phyloP scores from a whole-genome alignment of 2,797 vertebrate genomes.

The Bufotes viridis region DNA sequence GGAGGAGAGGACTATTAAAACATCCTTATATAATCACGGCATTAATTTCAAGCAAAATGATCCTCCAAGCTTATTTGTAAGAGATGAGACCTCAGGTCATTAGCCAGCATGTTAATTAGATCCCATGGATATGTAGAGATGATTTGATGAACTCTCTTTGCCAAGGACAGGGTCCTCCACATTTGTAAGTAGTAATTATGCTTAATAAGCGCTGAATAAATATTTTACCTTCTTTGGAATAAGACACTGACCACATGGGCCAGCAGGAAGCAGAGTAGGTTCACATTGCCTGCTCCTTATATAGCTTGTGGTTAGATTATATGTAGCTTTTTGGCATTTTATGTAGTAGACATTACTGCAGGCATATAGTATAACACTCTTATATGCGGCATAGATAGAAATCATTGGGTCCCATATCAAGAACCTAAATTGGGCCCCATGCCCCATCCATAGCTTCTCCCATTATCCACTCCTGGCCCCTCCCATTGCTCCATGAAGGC shows the following conservation, averaged over 20 bases:
- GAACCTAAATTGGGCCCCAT: too few species aligned
- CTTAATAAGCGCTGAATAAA: slow-evolving; percentile 59
- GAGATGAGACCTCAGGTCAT: slow-evolving; percentile 60
- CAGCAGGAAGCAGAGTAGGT: slow-evolving; percentile 1
- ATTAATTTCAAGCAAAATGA: slow-evolving; percentile 59
- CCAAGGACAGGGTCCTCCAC: slow-evolving; percentile 56
- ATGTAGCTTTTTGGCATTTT: slow-evolving; percentile 8
- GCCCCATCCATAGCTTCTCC: too few species aligned
- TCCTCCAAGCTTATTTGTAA: slow-evolving; percentile 62
- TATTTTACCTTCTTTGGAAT: slow-evolving; percentile 61
- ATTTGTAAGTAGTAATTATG: slow-evolving; percentile 61
- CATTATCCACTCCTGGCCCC: too few species aligned
- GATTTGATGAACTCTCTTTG: slow-evolving; percentile 59
- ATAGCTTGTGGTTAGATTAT: background rate
- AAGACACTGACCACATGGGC: slow-evolving; percentile 56
- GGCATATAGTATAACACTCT: too few species aligned
- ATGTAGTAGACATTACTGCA: background rate
- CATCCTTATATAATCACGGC: slow-evolving; percentile 55
- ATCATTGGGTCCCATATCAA: too few species aligned
- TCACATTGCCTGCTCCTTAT: slow-evolving; percentile 23
- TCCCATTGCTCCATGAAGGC: too few species aligned
- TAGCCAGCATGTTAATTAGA: slow-evolving; percentile 62
- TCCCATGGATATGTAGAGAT: slow-evolving; percentile 60
- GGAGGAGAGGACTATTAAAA: slow-evolving; percentile 54
- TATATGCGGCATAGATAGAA: background rate